Base-by-base conservation (phyloP, 2,113 vertebrate species). In the Pelusios castaneus region DNA sequence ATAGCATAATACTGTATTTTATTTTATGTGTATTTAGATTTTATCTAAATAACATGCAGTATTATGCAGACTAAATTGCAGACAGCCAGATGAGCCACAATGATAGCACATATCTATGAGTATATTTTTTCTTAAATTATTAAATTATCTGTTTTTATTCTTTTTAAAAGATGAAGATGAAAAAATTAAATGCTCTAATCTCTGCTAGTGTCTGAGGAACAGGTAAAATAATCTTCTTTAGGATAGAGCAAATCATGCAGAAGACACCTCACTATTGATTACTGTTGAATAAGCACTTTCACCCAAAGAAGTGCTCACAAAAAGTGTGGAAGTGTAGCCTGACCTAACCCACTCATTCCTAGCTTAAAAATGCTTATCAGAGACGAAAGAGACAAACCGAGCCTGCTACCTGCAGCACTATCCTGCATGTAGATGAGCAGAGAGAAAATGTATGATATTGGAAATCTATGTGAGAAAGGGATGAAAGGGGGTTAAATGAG, bases 41-140 rank as follows among this genome's bases (percentile, higher is more conserved):
- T 38, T 70, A 70, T 22, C n/a, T 19, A 70, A 22, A 70, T n/a
- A 38, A 10, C 34, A 70, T 38, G n/a, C 9, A 55, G 8, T 3
- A 88, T 22, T 77, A 34, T 38, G 38, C 9, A 87, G 45, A 31
- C 14, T 77, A 25, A 91, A 55, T 1, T 6, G 8, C 45, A n/a
- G 4, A 1, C 45, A 67, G 31, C 43, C 85, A 47, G 17, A 31
- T 17, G 17, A 34, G 8, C 6, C 6, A 51, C 73, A 89, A 25
- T 2, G 4, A 0, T 16, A 47, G 11, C 3, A 6, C 19, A 58
- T 17, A 1, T 79, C 70, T 79, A 2, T 7, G 73, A 2, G 4
- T 49, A 5, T 22, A 87, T 80, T 1, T 14, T 10, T 43, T 85
- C 47, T 11, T 5, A 58, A 34, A 89, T 63, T 24, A 80, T 24